These are phyloP conservation scores for Nemopilema nomurai DNA, from an alignment of 30 jellyfish, hydroid and myxozoan species.

Conservation along the genomic window DNA sequence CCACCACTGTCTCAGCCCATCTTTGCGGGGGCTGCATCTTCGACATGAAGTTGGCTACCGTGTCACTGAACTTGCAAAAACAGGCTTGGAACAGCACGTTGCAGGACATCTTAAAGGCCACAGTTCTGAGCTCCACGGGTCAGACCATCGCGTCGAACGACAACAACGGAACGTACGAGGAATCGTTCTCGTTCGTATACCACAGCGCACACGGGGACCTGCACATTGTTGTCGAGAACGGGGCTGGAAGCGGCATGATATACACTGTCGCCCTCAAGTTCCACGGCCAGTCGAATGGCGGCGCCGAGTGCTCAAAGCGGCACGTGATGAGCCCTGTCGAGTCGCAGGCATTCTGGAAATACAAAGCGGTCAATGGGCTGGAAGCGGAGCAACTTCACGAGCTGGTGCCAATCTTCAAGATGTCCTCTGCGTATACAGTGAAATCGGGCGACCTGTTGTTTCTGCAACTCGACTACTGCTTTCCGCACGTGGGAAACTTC, in stretches of 20 bases:
- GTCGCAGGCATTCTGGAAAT: constrained; percentile 43
- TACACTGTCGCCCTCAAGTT: constrained; percentile 53
- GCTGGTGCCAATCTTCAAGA: constrained; percentile 54
- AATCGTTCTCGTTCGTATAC: constrained; percentile 37
- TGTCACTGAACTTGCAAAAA: constrained; percentile 38
- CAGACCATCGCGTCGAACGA: constrained; percentile 30
- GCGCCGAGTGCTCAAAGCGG: constrained; percentile 40
- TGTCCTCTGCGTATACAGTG: constrained; percentile 33
- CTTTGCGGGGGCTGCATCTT: constrained; percentile 64
- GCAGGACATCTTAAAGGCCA: constrained; percentile 26
- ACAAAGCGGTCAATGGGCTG: constrained; percentile 1
- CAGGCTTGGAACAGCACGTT: constrained; percentile 50
- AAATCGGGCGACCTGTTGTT: constrained; percentile 20
- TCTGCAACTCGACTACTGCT: constrained; percentile 55
- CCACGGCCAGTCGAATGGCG: constrained; percentile 1
- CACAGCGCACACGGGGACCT: constrained; percentile 52
- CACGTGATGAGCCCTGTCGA: constrained; percentile 36
- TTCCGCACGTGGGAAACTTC: constrained; percentile 28
- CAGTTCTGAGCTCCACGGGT: constrained; percentile 33
- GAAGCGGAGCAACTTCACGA: constrained; percentile 59
- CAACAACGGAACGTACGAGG: neutral
- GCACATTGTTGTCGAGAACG: constrained; percentile 29
- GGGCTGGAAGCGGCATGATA: constrained; percentile 61
- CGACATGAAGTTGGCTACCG: constrained; percentile 31
- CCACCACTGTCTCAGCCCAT: too few relatives aligned